These are phyloP conservation scores for Oscheius sp. DNA, from an alignment of 1,140 invertebrate species.

Conservation along the genomic window DNA sequence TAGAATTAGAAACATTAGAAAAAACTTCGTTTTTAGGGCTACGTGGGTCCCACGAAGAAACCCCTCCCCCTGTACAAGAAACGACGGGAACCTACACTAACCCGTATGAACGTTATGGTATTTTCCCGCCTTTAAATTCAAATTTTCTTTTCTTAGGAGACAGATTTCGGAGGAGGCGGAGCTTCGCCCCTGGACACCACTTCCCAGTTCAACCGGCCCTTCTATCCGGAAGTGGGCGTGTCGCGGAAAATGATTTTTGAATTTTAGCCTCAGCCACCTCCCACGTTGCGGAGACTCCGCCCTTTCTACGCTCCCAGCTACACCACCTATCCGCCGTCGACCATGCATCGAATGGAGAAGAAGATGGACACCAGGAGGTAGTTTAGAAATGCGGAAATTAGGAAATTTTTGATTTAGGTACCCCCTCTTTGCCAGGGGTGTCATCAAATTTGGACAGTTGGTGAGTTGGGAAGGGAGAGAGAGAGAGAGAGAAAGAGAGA, in stretches of 20 bases:
- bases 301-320: slow-evolving; percentile 40
- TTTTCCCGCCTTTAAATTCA: no score
- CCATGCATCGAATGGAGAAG: slow-evolving; percentile 28
- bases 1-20: no score
- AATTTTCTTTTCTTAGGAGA: no score
- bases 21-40: slow-evolving; percentile 20
- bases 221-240: neutral
- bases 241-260: slow-evolving; percentile 3
- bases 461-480: slow-evolving; percentile 12
- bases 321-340: slow-evolving; percentile 39
- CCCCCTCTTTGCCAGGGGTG: slow-evolving; percentile 17
- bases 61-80: slow-evolving; percentile 39
- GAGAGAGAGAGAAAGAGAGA: neutral
- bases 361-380: neutral
- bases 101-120: no score
- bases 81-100: slow-evolving; percentile 27
- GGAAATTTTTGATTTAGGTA: neutral
- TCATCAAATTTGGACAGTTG: slow-evolving; percentile 20
- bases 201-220: neutral
- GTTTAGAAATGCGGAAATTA: slow-evolving; percentile 4
- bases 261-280: slow-evolving; percentile 3
- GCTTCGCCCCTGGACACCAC: neutral
- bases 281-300: slow-evolving; percentile 30
- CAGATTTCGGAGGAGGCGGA: no score
- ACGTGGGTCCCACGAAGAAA: slow-evolving; percentile 33